Evolutionary conservation across 1,140 invertebrate genomes (phyloP), one percentile per base, ranked within the genome.

Genomic region (Harpegnathos saltator): DNA sequence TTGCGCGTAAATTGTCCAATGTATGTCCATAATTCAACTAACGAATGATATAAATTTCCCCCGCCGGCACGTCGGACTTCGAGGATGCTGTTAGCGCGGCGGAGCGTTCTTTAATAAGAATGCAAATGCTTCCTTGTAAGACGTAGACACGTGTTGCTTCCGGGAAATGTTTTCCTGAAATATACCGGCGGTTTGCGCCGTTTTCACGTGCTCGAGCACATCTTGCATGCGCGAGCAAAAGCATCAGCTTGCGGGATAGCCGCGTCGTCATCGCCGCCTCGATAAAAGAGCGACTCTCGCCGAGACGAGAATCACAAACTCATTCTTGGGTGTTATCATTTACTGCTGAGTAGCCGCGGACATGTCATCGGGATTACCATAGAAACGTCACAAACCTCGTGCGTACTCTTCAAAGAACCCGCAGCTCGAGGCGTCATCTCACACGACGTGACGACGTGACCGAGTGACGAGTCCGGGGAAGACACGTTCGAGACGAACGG

Each of bases 401-500:
- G 38, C 9, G 38, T 44, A 44, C 7, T 44, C 38, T 9, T 44
- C 38, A 9, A 3, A 44, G 38, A 44, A 9, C 33, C 7, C 38
- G 38, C 11, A 65, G 52, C 0, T 56, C 26, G 38, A 56, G 52
- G 22, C 50, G n/a, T 73, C 19, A n/a, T 38, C 17, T 19, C 12
- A 33, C 44, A 50, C n/a, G n/a, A n/a, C n/a, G n/a, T n/a, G n/a
- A n/a, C n/a, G n/a, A n/a, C 11, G 26, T 50, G 26, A 33, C 17
- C 24, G 17, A n/a, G n/a, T n/a, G n/a, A n/a, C n/a, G n/a, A n/a
- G n/a, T n/a, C 14, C 48, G 44, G 11, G 15, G 1, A 15, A 0
- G 19, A n/a, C 74, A 66, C 44, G 48, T 33, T 1, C 15, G 19
- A 52, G 61, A 66, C 54, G 66, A 74, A 66, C 38, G n/a, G 11